Evolutionary conservation across 2,888 invertebrate genomes (phyloP).

Genomic region (Dendrolimus pini): DNA sequence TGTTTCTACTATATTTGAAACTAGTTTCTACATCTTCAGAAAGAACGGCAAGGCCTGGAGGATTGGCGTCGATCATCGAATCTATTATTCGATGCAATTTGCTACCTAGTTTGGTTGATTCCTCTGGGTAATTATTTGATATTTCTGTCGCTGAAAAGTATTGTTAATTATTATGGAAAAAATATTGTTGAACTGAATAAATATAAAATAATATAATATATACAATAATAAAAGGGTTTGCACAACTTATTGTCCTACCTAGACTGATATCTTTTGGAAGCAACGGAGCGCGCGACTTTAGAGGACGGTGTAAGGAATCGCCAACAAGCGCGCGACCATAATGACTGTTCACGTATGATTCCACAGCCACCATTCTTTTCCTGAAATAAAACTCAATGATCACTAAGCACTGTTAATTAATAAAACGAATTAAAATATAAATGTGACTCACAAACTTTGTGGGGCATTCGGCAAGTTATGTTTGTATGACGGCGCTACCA

Average conservation of each 20-base stretch:
- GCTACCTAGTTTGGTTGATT: conserved; percentile 35
- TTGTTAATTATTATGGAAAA: conserved; percentile 1
- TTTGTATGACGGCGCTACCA: conserved; percentile 16
- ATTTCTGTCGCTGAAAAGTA: conserved; percentile 30
- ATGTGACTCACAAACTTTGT: conserved; percentile 28
- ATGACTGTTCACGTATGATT: conserved; percentile 45
- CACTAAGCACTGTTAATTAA: neutral
- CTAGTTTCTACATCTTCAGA: conserved; percentile 27
- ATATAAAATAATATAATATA: no score
- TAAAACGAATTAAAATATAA: neutral
- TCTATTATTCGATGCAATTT: conserved; percentile 40
- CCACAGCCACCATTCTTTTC: conserved; percentile 47
- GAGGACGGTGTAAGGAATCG: conserved; percentile 11
- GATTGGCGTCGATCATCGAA: conserved; percentile 25
- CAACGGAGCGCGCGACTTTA: conserved; percentile 37
- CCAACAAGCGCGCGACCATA: conserved; percentile 23
- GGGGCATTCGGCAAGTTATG: conserved; percentile 23
- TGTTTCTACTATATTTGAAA: conserved; percentile 16
- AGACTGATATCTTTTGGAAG: conserved; percentile 41
- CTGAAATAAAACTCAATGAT: conserved; percentile 20
- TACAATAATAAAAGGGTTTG: no score
- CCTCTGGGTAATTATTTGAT: conserved; percentile 30
- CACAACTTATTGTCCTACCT: conserved; percentile 19
- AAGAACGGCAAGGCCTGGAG: conserved; percentile 23
- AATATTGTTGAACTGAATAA: no score